Evolutionary conservation across 2,113 vertebrate species (phyloP), one percentile per base, ranked within the genome.

Genomic region (Phyllopteryx taeniolatus): DNA sequence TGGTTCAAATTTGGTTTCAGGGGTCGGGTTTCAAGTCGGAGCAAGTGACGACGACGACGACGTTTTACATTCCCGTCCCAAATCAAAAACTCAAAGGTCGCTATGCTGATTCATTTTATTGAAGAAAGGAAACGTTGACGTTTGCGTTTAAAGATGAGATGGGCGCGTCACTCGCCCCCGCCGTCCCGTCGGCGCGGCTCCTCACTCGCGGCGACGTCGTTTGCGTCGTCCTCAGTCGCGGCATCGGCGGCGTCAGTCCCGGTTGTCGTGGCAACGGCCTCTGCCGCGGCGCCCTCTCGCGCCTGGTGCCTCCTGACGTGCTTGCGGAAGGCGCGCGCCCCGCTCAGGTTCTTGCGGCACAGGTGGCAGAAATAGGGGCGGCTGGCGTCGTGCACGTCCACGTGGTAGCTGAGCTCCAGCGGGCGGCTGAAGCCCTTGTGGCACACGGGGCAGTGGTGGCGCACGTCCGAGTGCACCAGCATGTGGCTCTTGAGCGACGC

Each of bases 331-430:
- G 71, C 49, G 4, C 81, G 17, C 49, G 79, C 81, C 0, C 83
- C 78, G 66, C 83, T 79, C 43, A 88, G 74, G 76, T 84, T 81
- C 83, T 84, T 86, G 72, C 76, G 68, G 78, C 87, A 85, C 78
- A 81, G 39, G 78, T 60, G 1, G 69, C 85, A 85, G 79, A 82
- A 84, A 78, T 83, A 85, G 0, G 83, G 85, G 35, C 10, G 74
- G 0, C 68, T 13, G 47, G 73, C 72, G 0, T 84, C 73, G 77
- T 88, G 86, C 49, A 71, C 22, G 14, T 83, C 79, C 8, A 84
- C 72, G 71, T 88, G 86, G 75, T 85, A 88, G 73, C 67, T 85
- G 75, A 88, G 87, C 74, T 88, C 87, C 4, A 82, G 79, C 14
- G 87, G 72, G 15, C 79, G 79, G 75, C 79, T 83, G 83, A 88